Evolutionary conservation across 2,888 invertebrate species (phyloP).

Genomic region (Sphaerophoria rueppellii): DNA sequence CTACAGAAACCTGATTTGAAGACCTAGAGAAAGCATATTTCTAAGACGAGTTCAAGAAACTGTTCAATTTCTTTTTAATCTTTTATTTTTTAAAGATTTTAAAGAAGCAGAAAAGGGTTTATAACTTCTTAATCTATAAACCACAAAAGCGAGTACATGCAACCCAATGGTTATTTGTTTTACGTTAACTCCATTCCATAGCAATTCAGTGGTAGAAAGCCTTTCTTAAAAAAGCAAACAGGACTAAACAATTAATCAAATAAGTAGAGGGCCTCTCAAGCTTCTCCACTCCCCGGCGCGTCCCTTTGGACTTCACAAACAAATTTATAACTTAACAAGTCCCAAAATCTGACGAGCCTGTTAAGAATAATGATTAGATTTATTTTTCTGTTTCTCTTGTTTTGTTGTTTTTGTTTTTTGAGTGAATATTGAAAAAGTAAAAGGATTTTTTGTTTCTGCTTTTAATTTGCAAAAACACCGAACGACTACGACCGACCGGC

Average conservation of each 20-base stretch:
- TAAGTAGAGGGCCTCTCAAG: slow-evolving; percentile 30
- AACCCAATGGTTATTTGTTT: too few relatives aligned
- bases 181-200: too few relatives aligned
- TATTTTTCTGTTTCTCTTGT: neutral
- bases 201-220: too few relatives aligned
- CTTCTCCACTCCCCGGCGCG: neutral
- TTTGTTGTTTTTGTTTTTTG: neutral
- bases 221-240: slow-evolving; percentile 38
- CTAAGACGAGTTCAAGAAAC: too few relatives aligned
- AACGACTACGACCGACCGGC: neutral
- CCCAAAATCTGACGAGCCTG: slow-evolving; percentile 14
- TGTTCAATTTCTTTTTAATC: too few relatives aligned
- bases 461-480: neutral
- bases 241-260: slow-evolving; percentile 56
- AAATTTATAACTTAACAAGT: slow-evolving; percentile 46
- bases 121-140: too few relatives aligned
- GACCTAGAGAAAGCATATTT: too few relatives aligned
- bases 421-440: neutral
- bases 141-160: too few relatives aligned
- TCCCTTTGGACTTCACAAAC: neutral
- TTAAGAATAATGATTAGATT: slow-evolving; percentile 36
- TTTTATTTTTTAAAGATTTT: too few relatives aligned
- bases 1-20: too few relatives aligned
- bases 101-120: too few relatives aligned
- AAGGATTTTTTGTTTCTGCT: neutral